Conservation (phyloP, 2,797 vertebrate genomes). For the Poecilia picta region DNA sequence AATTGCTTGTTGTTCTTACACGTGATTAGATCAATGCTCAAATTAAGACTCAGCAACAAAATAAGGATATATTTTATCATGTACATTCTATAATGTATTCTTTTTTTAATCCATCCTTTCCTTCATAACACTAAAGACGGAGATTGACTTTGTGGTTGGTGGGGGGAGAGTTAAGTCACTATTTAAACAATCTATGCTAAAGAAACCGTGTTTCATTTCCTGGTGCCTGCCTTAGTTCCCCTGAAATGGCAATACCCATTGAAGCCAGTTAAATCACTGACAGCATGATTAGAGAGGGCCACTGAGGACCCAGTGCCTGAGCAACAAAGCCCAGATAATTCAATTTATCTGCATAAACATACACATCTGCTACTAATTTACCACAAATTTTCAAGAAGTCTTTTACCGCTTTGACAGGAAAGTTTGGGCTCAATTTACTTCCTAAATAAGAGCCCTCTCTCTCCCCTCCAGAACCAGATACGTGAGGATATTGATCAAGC, state of each 20-base stretch:
- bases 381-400: conserved; percentile 76
- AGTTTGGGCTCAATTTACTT: conserved; percentile 77
- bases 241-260: conserved; percentile 84
- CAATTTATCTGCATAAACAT: conserved; percentile 83
- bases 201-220: conserved; percentile 84
- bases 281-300: conserved; percentile 79
- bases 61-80: conserved; percentile 49
- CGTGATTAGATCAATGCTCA: not conserved
- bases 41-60: not conserved
- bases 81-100: conserved; percentile 31
- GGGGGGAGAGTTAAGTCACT: conserved; percentile 52
- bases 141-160: conserved; percentile 25
- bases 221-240: conserved; percentile 78
- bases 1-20: not conserved
- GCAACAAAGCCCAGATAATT: conserved; percentile 79
- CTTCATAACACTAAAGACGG: conserved; percentile 16
- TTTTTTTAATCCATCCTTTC: not conserved
- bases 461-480: conserved; percentile 47
- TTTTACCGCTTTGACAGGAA: conserved; percentile 76
- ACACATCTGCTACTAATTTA: conserved; percentile 82
- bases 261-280: conserved; percentile 83
- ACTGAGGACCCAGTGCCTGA: conserved; percentile 69
- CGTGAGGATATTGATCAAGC: conserved; percentile 73
- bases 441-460: conserved; percentile 65
- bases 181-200: conserved; percentile 72